These are phyloP conservation scores for Zaprionus gabonicus DNA, from an alignment of 1,140 invertebrate genomes.

Conservation along the genomic window DNA sequence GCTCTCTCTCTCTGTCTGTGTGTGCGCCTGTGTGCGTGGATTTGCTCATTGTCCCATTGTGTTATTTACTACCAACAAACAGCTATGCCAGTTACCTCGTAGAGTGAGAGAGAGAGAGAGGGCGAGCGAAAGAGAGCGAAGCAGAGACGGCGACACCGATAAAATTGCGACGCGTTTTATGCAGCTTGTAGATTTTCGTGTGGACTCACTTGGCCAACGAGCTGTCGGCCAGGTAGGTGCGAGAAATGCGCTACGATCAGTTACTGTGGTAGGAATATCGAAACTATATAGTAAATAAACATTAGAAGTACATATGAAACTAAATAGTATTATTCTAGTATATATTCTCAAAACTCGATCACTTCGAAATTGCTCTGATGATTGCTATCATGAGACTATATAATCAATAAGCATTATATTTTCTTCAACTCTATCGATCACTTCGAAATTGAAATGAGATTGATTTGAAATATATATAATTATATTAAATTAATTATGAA, in stretches of 20 bases:
- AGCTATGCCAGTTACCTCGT: conserved; percentile 35
- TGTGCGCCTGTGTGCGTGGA: conserved; percentile 30
- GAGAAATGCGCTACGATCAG: conserved; percentile 23
- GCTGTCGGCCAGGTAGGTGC: conserved; percentile 14
- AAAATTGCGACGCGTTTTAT: conserved; percentile 54
- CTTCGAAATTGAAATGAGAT: no score
- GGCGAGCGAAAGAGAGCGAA: neutral
- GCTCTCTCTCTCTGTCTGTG: conserved; percentile 15
- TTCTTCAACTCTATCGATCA: neutral
- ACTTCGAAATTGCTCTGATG: no score
- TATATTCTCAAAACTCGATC: no score
- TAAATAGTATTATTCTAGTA: no score
- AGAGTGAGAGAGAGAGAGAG: neutral
- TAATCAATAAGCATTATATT: no score
- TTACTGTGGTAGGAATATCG: neutral
- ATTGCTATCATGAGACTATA: no score
- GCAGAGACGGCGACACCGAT: conserved; percentile 40
- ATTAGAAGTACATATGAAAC: no score
- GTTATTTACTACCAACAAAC: conserved; percentile 51
- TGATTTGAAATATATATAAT: no score
- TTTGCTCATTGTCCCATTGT: conserved; percentile 43
- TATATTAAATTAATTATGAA: no score
- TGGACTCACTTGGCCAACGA: conserved; percentile 2
- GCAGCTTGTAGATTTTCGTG: conserved; percentile 47
- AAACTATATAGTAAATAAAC: no score